phyloP scores from a whole-genome alignment of 2,113 vertebrate species.

The Bungarus multicinctus region DNA sequence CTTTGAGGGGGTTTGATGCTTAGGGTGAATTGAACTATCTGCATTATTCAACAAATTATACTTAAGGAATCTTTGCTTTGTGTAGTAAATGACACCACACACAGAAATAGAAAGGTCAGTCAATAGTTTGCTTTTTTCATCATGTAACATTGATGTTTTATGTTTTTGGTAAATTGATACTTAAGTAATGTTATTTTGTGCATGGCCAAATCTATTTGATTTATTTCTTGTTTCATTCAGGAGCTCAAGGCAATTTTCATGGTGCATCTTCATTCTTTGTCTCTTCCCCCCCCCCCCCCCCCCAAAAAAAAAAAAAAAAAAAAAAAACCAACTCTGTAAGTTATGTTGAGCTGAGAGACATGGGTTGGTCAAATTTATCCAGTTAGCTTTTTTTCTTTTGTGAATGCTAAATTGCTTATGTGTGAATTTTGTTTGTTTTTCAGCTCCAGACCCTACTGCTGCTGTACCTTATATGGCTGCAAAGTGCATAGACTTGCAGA shows the following conservation, averaged over 20 bases:
- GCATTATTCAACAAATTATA: neutral
- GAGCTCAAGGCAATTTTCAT: neutral
- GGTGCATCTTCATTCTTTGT: neutral
- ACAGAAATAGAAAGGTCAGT: neutral
- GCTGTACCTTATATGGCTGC: constrained; percentile 79
- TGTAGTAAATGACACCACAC: neutral
- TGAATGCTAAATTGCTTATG: neutral
- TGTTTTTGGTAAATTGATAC: neutral
- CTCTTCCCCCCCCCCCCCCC: rapidly evolving
- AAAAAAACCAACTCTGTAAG: neutral
- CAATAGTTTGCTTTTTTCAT: neutral
- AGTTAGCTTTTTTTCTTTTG: neutral
- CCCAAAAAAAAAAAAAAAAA: too few relatives aligned
- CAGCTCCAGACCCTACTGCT: constrained; percentile 91
- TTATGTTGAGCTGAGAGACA: neutral
- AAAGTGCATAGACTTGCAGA: constrained; percentile 88
- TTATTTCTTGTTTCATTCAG: neutral
- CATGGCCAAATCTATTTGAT: neutral
- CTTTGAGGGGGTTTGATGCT: neutral
- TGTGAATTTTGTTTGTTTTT: neutral
- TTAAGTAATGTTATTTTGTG: neutral
- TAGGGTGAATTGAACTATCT: neutral
- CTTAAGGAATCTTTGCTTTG: neutral
- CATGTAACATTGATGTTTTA: neutral
- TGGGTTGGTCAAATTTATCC: neutral